Conservation (phyloP, 2,888 invertebrate genomes). For the Phaedon cochleariae region DNA sequence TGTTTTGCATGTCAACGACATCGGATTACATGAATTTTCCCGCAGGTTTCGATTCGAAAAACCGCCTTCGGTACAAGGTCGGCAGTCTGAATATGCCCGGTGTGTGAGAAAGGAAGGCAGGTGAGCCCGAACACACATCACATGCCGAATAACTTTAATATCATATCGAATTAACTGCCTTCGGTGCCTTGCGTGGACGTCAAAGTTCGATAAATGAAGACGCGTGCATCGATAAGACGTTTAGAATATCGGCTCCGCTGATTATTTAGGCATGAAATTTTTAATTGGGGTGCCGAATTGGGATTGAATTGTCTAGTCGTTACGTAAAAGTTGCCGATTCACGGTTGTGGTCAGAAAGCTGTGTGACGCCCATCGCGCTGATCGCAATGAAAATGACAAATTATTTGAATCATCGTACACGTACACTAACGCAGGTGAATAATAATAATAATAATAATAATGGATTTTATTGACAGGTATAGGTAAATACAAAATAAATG, state of each 20-base stretch:
- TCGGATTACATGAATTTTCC: background rate
- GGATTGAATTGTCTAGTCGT: background rate
- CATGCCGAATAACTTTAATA: constrained; percentile 36
- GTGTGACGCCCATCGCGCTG: background rate
- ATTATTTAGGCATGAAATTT: constrained; percentile 22
- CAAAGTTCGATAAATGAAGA: constrained; percentile 25
- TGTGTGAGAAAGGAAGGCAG: constrained; percentile 27
- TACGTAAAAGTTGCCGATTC: background rate
- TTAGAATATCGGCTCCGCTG: background rate
- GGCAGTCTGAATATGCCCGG: constrained; percentile 30
- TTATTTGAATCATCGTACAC: background rate
- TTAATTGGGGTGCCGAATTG: constrained; percentile 21
- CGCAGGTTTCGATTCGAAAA: constrained; percentile 12
- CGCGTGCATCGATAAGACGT: background rate
- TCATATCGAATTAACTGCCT: constrained; percentile 28
- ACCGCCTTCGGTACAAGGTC: constrained; percentile 21
- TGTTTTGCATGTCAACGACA: constrained; percentile 2
- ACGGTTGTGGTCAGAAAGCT: background rate
- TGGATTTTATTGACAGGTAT: no score
- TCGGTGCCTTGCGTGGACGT: background rate
- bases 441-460: no score
- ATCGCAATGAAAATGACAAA: background rate
- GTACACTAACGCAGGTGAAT: no score
- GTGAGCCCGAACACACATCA: constrained; percentile 33
- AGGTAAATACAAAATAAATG: no score